Evolutionary conservation across 2,888 invertebrate genomes (phyloP), one percentile per base, ranked within the genome.

Genomic region (Zeuzera pyrina): DNA sequence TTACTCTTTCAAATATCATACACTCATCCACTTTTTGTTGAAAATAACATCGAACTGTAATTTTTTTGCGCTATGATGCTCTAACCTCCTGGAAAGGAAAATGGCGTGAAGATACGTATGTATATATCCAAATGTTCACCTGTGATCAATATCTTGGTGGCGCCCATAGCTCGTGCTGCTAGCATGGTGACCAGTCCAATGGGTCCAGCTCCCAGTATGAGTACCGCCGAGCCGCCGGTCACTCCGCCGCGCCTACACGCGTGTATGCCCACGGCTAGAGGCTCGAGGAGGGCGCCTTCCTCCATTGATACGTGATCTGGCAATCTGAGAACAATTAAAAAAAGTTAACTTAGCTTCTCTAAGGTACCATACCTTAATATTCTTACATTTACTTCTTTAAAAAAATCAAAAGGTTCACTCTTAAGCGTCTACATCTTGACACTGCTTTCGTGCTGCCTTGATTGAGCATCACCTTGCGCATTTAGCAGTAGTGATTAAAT

Each of bases 211-310:
- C 95, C 95, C 31, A 92, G 77, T 49, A 95, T 88, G 13, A 95
- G 79, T 30, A 94, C 91, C 1, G 76, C 77, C 19, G 89, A 87
- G 0, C 91, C 93, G 1, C 92, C 85, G 0, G 85, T 79, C 8
- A 98, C 87, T 2, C 88, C 88, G 5, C 91, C 97, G 42, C 95
- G 89, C 32, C 91, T 87, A 53, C 97, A 97, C 32, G 97, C 95
- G 74, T 97, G 96, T 0, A 98, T 93, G 4, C 92, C 98, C 14
- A 98, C 97, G 0, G 96, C 89, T 7, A 98, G 74, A 0, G 98
- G 98, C 67, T 98, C 98, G 45, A 97, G 72, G 1, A 98, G 63
- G 0, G 98, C 97, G 1, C 95, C 98, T 68, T 98, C 98, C 59
- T 97, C 97, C 78, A 95, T 88, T 0, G 88, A 87, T 26, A 98